These are phyloP conservation scores for Laticauda laticaudata DNA, from an alignment of 2,113 vertebrate genomes.

Conservation along the genomic window DNA sequence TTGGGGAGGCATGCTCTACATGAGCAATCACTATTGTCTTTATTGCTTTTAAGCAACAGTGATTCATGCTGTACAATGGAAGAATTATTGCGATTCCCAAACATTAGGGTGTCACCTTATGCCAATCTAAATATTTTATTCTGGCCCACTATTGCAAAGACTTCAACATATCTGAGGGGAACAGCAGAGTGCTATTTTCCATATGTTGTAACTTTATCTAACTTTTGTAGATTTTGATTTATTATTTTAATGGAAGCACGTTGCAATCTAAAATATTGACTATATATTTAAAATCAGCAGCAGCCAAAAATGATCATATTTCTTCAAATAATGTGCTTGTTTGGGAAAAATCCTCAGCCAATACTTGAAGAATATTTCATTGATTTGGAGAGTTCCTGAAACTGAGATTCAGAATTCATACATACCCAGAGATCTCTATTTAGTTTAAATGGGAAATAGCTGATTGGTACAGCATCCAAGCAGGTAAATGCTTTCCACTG, in stretches of 20 bases:
- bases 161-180: conserved; percentile 20
- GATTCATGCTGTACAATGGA: not conserved
- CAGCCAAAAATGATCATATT: not conserved
- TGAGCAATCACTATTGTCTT: not conserved
- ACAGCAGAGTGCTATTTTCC: conserved; percentile 47
- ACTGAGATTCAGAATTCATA: not conserved
- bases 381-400: not conserved
- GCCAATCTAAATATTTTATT: conserved; percentile 59
- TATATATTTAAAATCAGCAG: conserved; percentile 14
- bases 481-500: not conserved
- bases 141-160: conserved; percentile 41
- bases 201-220: conserved; percentile 37
- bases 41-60: conserved; percentile 19
- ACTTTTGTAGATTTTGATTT: conserved; percentile 40
- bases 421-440: not conserved
- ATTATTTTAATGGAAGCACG: conserved; percentile 35
- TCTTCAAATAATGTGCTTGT: not conserved
- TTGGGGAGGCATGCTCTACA: not conserved
- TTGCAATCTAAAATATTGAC: conserved; percentile 39
- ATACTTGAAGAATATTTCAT: not conserved
- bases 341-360: not conserved
- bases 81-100: conserved; percentile 25
- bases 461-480: not conserved
- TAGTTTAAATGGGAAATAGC: not conserved
- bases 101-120: conserved; percentile 67